Base-by-base conservation (phyloP, 2,113 vertebrate genomes). In the Lichenostomus cassidix region DNA sequence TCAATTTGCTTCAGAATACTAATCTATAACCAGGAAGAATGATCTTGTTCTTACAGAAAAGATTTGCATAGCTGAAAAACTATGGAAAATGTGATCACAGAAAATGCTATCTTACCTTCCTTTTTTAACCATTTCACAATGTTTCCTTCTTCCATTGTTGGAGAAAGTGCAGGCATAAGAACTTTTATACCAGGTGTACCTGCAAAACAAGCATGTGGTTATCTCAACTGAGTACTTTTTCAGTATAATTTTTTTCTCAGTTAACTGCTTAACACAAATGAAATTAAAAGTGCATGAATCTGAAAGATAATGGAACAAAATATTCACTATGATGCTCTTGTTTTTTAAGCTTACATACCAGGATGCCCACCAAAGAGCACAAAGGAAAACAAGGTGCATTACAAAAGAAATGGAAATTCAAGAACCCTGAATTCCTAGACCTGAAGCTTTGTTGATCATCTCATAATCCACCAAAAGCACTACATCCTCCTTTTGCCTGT, bases 41-140 rank as follows among this genome's bases (percentile, higher is more conserved):
- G 1, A 86, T 14, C 53, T 80, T 80, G 33, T 15, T 86, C 28
- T 59, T 27, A 67, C 13, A 65, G 35, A 78, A 44, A 0, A 71
- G 11, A 59, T 76, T 77, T 44, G 49, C 27, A 41, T 3, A 65
- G 37, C 28, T 75, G 37, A 80, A 77, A 47, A 80, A 68, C 12
- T 25, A 83, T 3, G 7, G 41, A 41, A 93, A 52, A 42, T 2
- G 2, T 12, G 2, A 10, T 19, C 59, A 44, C 1, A 60, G 31
- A 44, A 92, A 89, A 52, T 3, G 14, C 4, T 28, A 7, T 20
- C 97, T 98, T 97, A 99, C 99, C 99, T 99, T 99, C 99, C 52
- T 98, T 99, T 96, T 99, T 99, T 65, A 99, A 97, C 99, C 99
- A 99, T 97, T 99, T 99, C 88, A 99, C 98, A 44, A 99, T 98